Percentiles rank a stretch among this genome's conserved stretches.
Evolutionary conservation across 2,113 vertebrate genomes (phyloP).

Genomic region (Callaeas wilsoni): DNA sequence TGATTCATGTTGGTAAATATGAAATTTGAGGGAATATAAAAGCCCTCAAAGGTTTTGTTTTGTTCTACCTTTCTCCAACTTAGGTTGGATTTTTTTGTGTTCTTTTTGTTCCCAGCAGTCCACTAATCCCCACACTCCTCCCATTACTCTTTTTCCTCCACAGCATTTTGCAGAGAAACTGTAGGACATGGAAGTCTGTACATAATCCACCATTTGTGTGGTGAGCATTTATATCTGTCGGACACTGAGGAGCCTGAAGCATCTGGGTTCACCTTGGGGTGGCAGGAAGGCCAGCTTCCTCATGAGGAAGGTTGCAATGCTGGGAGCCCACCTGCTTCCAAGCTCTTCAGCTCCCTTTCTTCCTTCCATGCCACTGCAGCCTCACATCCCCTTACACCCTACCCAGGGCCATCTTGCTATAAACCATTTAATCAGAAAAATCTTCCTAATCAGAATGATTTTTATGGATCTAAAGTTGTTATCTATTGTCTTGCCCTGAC

Average conservation of each 20-base stretch:
- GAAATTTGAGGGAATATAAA: background rate
- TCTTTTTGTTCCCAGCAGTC: background rate
- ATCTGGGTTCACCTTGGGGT: too few species aligned
- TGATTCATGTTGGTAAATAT: background rate
- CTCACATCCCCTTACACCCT: rapidly evolving
- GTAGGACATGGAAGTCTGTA: background rate
- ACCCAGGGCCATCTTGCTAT: too few species aligned
- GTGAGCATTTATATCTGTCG: rapidly evolving
- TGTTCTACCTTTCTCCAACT: background rate
- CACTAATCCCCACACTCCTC: background rate
- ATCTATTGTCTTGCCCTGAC: background rate
- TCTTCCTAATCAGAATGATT: background rate
- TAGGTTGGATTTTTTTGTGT: background rate
- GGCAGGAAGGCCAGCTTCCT: background rate
- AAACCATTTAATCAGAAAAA: background rate
- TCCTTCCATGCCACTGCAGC: background rate
- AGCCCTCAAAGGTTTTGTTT: background rate
- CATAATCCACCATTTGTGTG: background rate
- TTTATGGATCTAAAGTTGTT: background rate
- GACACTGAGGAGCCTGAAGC: background rate
- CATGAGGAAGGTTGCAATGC: background rate
- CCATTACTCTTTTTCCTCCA: background rate
- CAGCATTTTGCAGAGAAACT: background rate
- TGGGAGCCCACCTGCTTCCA: background rate
- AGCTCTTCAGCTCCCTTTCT: background rate